Base-by-base conservation (phyloP, 1,140 invertebrate species). In the Psilanteris sp. region DNA sequence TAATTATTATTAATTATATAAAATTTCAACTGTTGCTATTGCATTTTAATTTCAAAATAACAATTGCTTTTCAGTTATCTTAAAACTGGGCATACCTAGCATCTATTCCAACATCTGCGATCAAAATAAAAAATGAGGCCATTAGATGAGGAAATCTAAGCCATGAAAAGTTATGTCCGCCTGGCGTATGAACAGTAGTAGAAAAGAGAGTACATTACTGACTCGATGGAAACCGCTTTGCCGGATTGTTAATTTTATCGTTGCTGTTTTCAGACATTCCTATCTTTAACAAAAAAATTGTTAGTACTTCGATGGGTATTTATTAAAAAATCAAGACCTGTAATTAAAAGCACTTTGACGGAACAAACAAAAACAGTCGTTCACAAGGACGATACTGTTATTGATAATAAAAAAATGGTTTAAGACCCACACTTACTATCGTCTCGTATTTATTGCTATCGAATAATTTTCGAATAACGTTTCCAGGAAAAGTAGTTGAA, bases 231-330 rank as follows among this genome's bases (percentile, higher is more conserved):
- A 29, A 18, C 55, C 48, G 37, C 11, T 54, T 54, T 54, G 20
- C 22, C 10, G 31, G 16, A 57, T 16, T 48, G 50, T 68, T 68
- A 55, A 48, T 55, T 68, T 57, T 46, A 55, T 55, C 14, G 29
- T 2, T 22, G 9, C 16, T 32, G 34, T 22, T 48, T 50, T 22
- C 50, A 22, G 9, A 18, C n/a, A 6, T 61, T 26, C 13, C 22
- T 8, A 8, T 6, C 9, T 9, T 6, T n/a, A 14, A n/a, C 11
- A 22, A 52, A 64, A 32, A 34, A 44, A 14, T n/a, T n/a, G n/a
- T n/a, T n/a, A n/a, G n/a, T n/a, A n/a, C n/a, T n/a, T n/a, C n/a
- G n/a, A n/a, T n/a, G n/a, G n/a, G n/a, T n/a, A n/a, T n/a, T n/a
- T n/a, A 14, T 5, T 1, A 59, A 10, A 36, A 20, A 34, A 14